Conservation (phyloP, 2,113 vertebrate species). For the Tetrax tetrax region DNA sequence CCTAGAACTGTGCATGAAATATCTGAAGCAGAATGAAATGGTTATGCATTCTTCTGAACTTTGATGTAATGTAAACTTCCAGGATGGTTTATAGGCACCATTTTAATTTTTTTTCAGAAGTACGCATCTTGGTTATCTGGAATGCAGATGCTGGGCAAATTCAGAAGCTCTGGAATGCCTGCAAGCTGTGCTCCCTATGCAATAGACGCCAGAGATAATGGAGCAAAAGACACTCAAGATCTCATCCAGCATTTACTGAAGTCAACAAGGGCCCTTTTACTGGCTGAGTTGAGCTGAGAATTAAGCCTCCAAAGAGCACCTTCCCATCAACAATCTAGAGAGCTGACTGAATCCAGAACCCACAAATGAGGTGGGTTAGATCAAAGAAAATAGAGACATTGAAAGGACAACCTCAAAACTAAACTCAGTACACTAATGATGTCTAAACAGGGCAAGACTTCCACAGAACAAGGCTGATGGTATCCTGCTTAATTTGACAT, state of each 20-base stretch:
- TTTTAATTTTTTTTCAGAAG: constrained; percentile 10
- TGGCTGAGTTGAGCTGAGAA: not conserved
- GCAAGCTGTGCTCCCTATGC: constrained; percentile 59
- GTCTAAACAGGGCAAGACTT: not conserved
- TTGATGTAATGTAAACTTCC: constrained; percentile 55
- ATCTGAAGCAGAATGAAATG: constrained; percentile 53
- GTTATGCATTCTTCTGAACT: constrained; percentile 38
- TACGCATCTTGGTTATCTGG: constrained; percentile 52
- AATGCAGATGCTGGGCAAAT: constrained; percentile 70
- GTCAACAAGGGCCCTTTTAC: not conserved
- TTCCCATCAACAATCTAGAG: not conserved
- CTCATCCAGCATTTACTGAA: constrained; percentile 14
- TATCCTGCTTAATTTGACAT: not conserved
- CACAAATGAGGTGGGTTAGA: not conserved
- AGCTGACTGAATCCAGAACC: not conserved
- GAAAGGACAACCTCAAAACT: not conserved
- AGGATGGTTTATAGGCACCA: constrained; percentile 44
- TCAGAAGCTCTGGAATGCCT: constrained; percentile 60
- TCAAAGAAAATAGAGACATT: not conserved
- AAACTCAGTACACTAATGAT: not conserved
- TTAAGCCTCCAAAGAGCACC: not conserved
- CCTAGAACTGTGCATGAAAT: constrained; percentile 28
- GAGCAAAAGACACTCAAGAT: not conserved
- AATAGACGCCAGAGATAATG: constrained; percentile 60
- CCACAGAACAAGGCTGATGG: not conserved